These are phyloP conservation scores for Aphelenchoides besseyi DNA, from an alignment of 1,140 invertebrate species.

Conservation along the genomic window DNA sequence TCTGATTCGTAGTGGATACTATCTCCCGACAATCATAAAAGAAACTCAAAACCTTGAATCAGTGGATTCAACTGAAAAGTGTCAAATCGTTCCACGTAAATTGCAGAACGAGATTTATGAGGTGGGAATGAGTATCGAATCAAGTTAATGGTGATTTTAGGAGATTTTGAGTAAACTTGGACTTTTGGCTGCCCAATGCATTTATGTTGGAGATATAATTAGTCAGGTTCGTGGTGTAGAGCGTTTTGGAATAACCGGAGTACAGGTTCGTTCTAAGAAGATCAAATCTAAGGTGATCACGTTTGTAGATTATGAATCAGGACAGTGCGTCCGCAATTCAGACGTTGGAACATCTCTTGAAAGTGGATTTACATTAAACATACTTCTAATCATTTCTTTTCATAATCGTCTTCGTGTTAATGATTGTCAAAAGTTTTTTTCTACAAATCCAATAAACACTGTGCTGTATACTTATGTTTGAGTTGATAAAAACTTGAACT, in stretches of 20 bases:
- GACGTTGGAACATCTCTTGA: not conserved
- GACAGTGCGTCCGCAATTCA: not conserved
- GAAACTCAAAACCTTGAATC: not conserved
- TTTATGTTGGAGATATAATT: not conserved
- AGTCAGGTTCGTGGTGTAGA: not conserved
- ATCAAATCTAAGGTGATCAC: too few relatives aligned
- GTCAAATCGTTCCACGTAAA: not conserved
- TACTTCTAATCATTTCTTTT: too few relatives aligned
- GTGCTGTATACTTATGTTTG: too few relatives aligned
- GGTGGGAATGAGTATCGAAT: not conserved
- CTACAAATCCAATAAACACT: too few relatives aligned
- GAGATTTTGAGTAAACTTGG: not conserved
- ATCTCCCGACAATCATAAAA: not conserved
- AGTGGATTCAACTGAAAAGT: not conserved
- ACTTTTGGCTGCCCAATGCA: not conserved
- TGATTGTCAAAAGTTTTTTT: too few relatives aligned
- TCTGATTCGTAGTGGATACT: not conserved
- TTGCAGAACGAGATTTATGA: not conserved
- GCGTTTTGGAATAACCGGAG: not conserved
- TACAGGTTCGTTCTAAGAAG: too few relatives aligned
- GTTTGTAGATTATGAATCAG: not conserved
- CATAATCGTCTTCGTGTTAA: too few relatives aligned
- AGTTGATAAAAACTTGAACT: too few relatives aligned
- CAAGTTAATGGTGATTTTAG: not conserved
- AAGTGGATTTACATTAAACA: not conserved